These are phyloP conservation scores for Romanogobio albipinnatus DNA, from an alignment of 2,113 vertebrate species.

Conservation along the genomic window DNA sequence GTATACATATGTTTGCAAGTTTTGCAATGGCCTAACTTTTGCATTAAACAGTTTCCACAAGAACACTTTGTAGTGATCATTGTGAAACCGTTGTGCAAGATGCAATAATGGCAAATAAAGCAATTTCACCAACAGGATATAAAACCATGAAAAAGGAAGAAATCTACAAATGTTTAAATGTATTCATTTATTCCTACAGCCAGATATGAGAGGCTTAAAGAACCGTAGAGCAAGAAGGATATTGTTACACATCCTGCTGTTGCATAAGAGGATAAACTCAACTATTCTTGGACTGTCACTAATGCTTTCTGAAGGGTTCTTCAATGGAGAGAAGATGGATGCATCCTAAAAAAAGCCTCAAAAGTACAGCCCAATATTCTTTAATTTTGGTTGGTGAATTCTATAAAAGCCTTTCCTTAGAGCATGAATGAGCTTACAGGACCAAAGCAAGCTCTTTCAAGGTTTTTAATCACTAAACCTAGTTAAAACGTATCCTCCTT, in stretches of 20 bases:
- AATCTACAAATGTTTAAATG: slow-evolving; percentile 34
- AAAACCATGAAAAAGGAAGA: background rate
- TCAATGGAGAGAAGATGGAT: background rate
- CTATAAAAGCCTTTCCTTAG: background rate
- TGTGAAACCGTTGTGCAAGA: too few relatives aligned
- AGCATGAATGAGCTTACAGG: background rate
- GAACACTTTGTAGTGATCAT: background rate
- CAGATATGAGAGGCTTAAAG: background rate
- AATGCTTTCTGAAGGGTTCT: background rate
- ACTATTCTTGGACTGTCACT: slow-evolving; percentile 53
- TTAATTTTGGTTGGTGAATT: background rate
- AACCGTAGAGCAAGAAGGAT: background rate
- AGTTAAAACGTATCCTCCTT: background rate
- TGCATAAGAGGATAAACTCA: slow-evolving; percentile 59
- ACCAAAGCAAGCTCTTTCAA: background rate
- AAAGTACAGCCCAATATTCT: background rate
- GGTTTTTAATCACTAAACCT: background rate
- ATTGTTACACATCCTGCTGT: slow-evolving; percentile 28
- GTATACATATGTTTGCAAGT: background rate
- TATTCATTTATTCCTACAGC: background rate
- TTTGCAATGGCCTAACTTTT: slow-evolving; percentile 17
- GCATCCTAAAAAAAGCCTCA: background rate
- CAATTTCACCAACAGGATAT: background rate
- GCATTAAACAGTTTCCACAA: background rate
- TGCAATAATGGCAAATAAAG: too few relatives aligned